Base-by-base conservation (phyloP, 2,113 vertebrate species). In the Tachysurus vachellii region DNA sequence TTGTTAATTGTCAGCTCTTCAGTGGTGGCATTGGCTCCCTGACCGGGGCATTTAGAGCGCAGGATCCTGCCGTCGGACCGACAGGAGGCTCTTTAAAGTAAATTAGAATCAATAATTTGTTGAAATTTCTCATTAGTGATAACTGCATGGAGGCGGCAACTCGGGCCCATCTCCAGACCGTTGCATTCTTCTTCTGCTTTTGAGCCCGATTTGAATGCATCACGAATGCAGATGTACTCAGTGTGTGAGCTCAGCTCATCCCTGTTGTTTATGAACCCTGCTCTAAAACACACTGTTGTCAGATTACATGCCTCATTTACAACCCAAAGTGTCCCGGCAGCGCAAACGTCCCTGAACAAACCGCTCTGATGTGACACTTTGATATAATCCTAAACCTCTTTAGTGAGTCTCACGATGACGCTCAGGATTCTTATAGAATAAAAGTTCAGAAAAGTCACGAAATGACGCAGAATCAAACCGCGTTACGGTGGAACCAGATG, bases 401-500 rank as follows among this genome's bases (percentile, higher is more conserved):
- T 31, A 54, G 47, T 44, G 59, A 56, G 68, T 84, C 83, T 76
- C 50, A 21, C 75, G 66, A 71, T 16, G 66, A 28, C 13, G 14
- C 16, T 53, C 47, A 50, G 47, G 47, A 50, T 50, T 44, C 68
- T 77, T 7, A 28, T 31, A 77, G 44, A 42, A 54, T 36, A n/a
- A 66, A 77, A 71, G 31, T 54, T 44, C n/a, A 26, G n/a, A 36
- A 70, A 83, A 83, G 62, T 79, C 36, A 68, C 31, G 56, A 68
- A 83, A 44, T 50, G 44, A 13, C 44, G 36, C 31, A 36, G 36
- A 36, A 36, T 36, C 36, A n/a, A 53, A 73, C 12, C 53, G 42
- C 61, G 61, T 26, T 50, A 31, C 82, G 42, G 64, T 61, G 42
- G 56, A 89, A 70, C 57, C 86, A 89, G 86, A 89, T 85, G 77